Percentiles rank a stretch among this genome's conserved stretches.
phyloP scores from a whole-genome alignment of 2,797 vertebrate genomes.

The Halcyon badia region DNA sequence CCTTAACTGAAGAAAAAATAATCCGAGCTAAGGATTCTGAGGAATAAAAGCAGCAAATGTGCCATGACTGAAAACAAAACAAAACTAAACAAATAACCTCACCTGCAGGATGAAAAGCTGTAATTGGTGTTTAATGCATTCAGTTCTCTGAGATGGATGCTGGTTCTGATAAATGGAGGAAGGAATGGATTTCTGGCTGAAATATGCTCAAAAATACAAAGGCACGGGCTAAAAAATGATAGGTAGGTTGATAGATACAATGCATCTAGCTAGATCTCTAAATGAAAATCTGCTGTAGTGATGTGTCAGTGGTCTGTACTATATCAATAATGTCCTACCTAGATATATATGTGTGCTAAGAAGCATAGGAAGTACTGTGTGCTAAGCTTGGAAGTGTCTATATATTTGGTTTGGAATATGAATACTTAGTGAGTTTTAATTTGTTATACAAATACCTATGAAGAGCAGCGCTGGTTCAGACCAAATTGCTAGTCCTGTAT shows the following conservation, averaged over 20 bases:
- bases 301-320: not conserved
- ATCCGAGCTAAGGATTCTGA: conserved; percentile 3
- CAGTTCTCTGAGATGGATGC: not conserved
- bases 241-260: not conserved
- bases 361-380: not conserved
- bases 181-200: not conserved
- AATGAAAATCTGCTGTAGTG: not conserved
- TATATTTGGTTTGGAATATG: not conserved
- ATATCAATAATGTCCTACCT: not conserved
- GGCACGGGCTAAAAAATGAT: not conserved
- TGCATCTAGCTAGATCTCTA: not conserved
- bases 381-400: not conserved
- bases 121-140: conserved; percentile 18
- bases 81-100: not conserved
- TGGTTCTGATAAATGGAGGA: not conserved
- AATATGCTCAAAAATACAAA: not conserved
- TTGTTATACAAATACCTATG: not conserved
- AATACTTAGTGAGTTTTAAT: not conserved
- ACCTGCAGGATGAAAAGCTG: conserved; percentile 7
- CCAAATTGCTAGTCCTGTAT: not conserved
- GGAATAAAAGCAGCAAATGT: conserved; percentile 33
- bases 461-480: not conserved
- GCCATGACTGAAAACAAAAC: conserved; percentile 20
- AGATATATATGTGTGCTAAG: not conserved
- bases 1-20: conserved; percentile 35